These are phyloP conservation scores for Peromyscus attwateri DNA, from an alignment of 2,797 vertebrate species.

Conservation along the genomic window DNA sequence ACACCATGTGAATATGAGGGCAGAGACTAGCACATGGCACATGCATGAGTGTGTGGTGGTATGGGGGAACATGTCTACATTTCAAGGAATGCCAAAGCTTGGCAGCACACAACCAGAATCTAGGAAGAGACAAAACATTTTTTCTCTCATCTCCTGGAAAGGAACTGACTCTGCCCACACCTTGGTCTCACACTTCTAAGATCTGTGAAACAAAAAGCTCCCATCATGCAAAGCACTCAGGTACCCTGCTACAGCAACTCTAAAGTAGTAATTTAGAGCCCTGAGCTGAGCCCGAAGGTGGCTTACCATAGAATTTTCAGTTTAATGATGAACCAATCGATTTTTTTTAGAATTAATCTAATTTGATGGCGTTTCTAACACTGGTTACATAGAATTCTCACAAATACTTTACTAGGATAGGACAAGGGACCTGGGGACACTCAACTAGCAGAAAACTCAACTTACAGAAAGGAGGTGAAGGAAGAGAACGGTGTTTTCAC, in stretches of 20 bases:
- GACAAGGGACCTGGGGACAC: not conserved
- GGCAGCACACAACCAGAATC: not conserved
- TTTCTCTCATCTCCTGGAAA: not conserved
- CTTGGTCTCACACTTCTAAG: not conserved
- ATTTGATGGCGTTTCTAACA: conserved; percentile 23
- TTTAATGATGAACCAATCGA: not conserved
- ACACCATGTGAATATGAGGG: not conserved
- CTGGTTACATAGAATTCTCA: not conserved
- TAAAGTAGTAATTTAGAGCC: not conserved
- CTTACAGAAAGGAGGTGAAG: not conserved
- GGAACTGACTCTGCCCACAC: not conserved
- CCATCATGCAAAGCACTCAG: not conserved
- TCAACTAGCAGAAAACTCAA: not conserved
- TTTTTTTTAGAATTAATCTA: not conserved
- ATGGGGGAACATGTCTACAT: not conserved
- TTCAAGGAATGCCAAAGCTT: not conserved
- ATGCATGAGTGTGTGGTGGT: not conserved
- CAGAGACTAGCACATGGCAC: not conserved
- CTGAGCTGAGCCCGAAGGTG: not conserved
- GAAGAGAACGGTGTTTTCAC: not conserved
- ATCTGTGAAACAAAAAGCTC: not conserved
- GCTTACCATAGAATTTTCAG: not conserved
- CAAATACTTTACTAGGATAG: not conserved
- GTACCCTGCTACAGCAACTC: not conserved
- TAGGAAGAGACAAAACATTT: not conserved